Conservation (phyloP, 2,113 vertebrate species). For the Octodon degus region DNA sequence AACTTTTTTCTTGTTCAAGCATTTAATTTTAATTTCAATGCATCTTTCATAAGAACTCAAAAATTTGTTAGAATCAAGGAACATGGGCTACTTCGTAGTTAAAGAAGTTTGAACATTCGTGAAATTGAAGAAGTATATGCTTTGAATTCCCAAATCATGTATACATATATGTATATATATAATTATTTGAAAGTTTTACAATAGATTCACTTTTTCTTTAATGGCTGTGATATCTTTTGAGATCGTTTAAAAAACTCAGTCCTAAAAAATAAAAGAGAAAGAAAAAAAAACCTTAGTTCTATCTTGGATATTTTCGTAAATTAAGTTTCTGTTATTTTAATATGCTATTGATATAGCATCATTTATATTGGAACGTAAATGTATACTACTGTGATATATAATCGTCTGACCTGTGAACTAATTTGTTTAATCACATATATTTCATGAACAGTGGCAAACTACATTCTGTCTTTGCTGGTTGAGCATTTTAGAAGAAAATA, state of each 20-base stretch:
- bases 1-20: slow-evolving; percentile 88
- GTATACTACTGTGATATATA: slow-evolving; percentile 23
- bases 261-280: too few species aligned
- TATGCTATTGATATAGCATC: neutral
- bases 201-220: slow-evolving; percentile 26
- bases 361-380: slow-evolving; percentile 45
- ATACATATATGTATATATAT: neutral
- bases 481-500: neutral
- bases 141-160: slow-evolving; percentile 27
- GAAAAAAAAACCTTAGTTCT: neutral
- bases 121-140: slow-evolving; percentile 45
- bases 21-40: slow-evolving; percentile 86
- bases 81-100: neutral
- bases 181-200: slow-evolving; percentile 35
- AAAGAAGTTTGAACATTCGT: slow-evolving; percentile 42
- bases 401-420: neutral
- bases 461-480: slow-evolving; percentile 9
- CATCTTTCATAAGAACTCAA: slow-evolving; percentile 65
- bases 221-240: slow-evolving; percentile 9
- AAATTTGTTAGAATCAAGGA: slow-evolving; percentile 38
- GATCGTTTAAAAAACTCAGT: neutral
- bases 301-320: slow-evolving; percentile 26
- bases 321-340: slow-evolving; percentile 42
- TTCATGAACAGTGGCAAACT: slow-evolving; percentile 10
- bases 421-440: slow-evolving; percentile 32